Percentiles rank a stretch among this genome's conserved stretches.
Conservation (phyloP, 2,113 vertebrate species). For the Gallinago media region DNA sequence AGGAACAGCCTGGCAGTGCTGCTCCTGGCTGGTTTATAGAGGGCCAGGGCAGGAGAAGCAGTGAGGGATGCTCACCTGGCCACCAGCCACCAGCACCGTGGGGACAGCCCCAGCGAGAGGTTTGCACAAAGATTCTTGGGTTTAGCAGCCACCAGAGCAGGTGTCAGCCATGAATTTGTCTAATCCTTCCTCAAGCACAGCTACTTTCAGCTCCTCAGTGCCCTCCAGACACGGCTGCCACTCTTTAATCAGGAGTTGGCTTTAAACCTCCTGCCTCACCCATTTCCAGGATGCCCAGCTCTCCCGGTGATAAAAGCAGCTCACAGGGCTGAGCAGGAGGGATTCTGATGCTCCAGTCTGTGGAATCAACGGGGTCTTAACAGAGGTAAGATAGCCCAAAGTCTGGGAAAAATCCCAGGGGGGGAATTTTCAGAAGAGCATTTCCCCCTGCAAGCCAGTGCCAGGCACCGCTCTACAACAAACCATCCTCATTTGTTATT, state of each 20-base stretch:
- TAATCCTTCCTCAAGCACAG: not conserved
- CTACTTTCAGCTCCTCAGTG: not conserved
- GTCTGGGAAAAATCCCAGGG: not conserved
- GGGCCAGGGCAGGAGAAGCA: not conserved
- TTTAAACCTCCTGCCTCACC: not conserved
- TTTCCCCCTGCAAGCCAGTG: not conserved
- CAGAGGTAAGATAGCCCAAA: not conserved
- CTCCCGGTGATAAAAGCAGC: not conserved
- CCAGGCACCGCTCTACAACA: not conserved
- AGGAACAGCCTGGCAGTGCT: fast-evolving
- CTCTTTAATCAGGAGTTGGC: not conserved
- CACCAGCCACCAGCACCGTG: not conserved
- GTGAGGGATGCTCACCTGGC: not conserved
- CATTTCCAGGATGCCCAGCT: not conserved
- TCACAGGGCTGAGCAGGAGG: not conserved
- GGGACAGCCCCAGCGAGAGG: not conserved
- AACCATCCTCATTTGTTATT: not conserved
- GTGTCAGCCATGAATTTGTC: not conserved
- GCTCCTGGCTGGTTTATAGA: not conserved
- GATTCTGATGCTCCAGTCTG: not conserved
- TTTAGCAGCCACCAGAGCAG: not conserved
- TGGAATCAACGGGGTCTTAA: not conserved
- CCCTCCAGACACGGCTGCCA: fast-evolving
- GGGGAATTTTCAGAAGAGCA: not conserved
- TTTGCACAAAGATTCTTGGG: not conserved